These are phyloP conservation scores for Corythornis cristatus DNA, from an alignment of 2,113 vertebrate species.

Conservation along the genomic window DNA sequence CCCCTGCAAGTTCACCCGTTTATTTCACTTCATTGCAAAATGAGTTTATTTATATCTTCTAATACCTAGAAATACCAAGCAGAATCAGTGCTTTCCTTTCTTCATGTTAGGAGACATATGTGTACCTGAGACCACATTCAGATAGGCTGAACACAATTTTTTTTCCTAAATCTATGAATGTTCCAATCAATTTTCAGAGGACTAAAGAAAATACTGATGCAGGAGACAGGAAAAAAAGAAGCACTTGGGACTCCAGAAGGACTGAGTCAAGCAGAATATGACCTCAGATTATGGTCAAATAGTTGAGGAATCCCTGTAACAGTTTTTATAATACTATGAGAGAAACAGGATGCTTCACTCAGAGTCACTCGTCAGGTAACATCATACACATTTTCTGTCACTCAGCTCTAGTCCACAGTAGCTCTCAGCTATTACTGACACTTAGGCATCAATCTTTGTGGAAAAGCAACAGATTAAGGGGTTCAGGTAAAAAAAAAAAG, in stretches of 20 bases:
- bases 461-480: background rate
- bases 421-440: background rate
- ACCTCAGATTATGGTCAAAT: background rate
- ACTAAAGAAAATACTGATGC: background rate
- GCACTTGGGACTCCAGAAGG: background rate
- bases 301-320: background rate
- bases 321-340: background rate
- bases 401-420: background rate
- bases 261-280: background rate
- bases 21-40: conserved; percentile 13
- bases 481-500: background rate
- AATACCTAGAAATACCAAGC: background rate
- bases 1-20: background rate
- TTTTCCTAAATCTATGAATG: background rate
- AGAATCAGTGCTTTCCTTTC: background rate
- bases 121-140: background rate
- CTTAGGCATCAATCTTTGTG: background rate
- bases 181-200: background rate
- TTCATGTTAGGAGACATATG: background rate
- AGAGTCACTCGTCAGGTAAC: background rate
- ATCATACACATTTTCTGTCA: background rate
- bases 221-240: background rate
- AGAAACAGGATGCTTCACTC: background rate
- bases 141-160: background rate
- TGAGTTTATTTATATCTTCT: background rate